These are phyloP conservation scores for Ischnus inquisitorius DNA, from an alignment of 2,888 invertebrate species.

Conservation along the genomic window DNA sequence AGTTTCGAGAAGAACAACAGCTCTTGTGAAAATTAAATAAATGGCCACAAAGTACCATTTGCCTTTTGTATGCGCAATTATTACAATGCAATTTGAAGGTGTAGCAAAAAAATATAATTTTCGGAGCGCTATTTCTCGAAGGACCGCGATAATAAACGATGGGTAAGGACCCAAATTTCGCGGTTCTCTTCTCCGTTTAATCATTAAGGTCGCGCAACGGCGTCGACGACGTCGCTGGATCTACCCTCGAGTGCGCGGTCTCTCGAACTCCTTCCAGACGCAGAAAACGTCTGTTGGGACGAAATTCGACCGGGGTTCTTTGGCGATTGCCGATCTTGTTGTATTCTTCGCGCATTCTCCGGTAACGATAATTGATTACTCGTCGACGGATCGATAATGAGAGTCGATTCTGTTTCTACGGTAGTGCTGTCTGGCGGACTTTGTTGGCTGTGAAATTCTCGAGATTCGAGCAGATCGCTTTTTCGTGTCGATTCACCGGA, in stretches of 20 bases:
- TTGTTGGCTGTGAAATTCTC: not conserved
- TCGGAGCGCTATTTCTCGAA: conserved; percentile 20
- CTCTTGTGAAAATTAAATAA: no score
- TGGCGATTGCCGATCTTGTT: not conserved
- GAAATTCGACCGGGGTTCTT: no score
- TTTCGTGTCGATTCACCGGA: not conserved
- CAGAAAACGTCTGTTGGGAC: not conserved
- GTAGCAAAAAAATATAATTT: no score
- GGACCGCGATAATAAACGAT: no score
- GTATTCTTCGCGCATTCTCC: conserved; percentile 2
- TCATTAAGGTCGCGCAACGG: conserved; percentile 49
- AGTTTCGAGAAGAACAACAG: no score
- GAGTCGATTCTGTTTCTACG: conserved; percentile 31
- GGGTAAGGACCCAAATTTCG: no score
- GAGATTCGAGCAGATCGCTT: not conserved
- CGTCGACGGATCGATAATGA: conserved; percentile 53
- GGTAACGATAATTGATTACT: conserved; percentile 64
- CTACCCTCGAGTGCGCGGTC: conserved; percentile 35
- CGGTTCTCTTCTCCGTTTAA: conserved; percentile 55
- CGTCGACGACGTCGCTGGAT: conserved; percentile 38
- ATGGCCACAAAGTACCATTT: no score
- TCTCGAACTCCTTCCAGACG: not conserved
- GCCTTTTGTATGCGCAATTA: no score
- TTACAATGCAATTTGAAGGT: no score
- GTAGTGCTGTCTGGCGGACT: not conserved